Evolutionary conservation across 2,113 vertebrate genomes (phyloP).

Genomic region (Mesocricetus auratus): DNA sequence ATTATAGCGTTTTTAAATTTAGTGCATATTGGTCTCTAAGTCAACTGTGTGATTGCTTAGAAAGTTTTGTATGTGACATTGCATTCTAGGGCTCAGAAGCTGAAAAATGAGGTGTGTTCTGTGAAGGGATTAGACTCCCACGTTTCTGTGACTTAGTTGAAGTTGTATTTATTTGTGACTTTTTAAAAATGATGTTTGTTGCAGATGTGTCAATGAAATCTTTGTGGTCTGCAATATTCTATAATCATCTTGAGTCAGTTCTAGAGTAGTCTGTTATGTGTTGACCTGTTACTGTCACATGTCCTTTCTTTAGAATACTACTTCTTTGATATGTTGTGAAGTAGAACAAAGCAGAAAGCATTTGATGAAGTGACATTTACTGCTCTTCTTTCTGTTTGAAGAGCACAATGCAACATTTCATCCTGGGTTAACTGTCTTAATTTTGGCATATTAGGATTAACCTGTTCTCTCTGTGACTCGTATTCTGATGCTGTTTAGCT

Average conservation of each 20-base stretch:
- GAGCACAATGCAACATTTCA: not conserved
- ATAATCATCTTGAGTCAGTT: slow-evolving; percentile 11
- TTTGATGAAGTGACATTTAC: not conserved
- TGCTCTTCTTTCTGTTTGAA: not conserved
- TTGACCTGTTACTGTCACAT: not conserved
- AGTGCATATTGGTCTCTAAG: slow-evolving; percentile 28
- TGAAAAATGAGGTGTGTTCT: slow-evolving; percentile 28
- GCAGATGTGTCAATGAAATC: slow-evolving; percentile 13
- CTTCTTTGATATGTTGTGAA: not conserved
- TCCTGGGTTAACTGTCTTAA: not conserved
- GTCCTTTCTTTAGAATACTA: slow-evolving; percentile 1
- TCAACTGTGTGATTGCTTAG: slow-evolving; percentile 29
- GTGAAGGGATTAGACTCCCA: not conserved
- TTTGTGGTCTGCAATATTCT: not conserved
- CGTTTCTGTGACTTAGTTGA: not conserved
- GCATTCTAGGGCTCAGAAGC: not conserved
- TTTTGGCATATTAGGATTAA: not conserved
- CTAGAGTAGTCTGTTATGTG: slow-evolving; percentile 7
- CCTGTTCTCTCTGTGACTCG: not conserved
- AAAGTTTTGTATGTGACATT: slow-evolving; percentile 7
- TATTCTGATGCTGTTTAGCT: not conserved
- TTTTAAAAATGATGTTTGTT: slow-evolving; percentile 4
- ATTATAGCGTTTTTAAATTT: not conserved
- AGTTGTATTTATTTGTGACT: not conserved
- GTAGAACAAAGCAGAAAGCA: slow-evolving; percentile 1